phyloP scores from a whole-genome alignment of 2,113 vertebrate genomes.

The Dunckerocampus dactyliophorus region DNA sequence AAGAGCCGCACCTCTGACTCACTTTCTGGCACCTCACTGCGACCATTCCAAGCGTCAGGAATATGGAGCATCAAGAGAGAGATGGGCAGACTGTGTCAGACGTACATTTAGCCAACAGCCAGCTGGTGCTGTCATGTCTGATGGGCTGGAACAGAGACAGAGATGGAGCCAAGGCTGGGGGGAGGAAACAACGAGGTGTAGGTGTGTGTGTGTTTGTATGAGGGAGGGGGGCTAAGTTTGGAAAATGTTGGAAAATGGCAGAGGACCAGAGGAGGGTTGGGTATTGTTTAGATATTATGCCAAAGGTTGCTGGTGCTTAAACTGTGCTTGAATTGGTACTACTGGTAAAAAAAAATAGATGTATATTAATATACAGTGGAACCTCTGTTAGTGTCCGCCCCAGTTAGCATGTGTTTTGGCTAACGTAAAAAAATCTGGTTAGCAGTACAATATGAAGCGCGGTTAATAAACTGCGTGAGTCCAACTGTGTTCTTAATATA shows the following conservation, averaged over 20 bases:
- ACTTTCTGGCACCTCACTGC: neutral
- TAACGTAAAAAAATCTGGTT: too few relatives aligned
- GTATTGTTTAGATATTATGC: too few relatives aligned
- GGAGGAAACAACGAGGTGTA: constrained; percentile 12
- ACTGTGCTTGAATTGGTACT: too few relatives aligned
- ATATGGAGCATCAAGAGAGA: constrained; percentile 12
- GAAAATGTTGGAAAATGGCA: neutral
- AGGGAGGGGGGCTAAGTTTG: constrained; percentile 33
- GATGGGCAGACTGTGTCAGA: constrained; percentile 50
- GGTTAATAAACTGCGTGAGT: too few relatives aligned
- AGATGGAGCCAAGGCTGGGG: constrained; percentile 54
- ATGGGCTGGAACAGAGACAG: constrained; percentile 73
- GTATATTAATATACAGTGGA: too few relatives aligned
- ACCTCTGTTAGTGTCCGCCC: too few relatives aligned
- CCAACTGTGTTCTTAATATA: too few relatives aligned
- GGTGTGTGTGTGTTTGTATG: constrained; percentile 1
- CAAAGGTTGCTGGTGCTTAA: too few relatives aligned
- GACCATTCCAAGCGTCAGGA: constrained; percentile 5
- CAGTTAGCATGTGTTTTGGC: too few relatives aligned
- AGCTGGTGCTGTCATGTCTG: constrained; percentile 78
- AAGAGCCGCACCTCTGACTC: constrained; percentile 57
- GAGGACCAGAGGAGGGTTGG: neutral
- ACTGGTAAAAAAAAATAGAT: too few relatives aligned
- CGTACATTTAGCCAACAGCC: constrained; percentile 66
- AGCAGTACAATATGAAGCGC: too few relatives aligned